phyloP scores from a whole-genome alignment of 2,113 vertebrate genomes.

The Microtus richardsoni region DNA sequence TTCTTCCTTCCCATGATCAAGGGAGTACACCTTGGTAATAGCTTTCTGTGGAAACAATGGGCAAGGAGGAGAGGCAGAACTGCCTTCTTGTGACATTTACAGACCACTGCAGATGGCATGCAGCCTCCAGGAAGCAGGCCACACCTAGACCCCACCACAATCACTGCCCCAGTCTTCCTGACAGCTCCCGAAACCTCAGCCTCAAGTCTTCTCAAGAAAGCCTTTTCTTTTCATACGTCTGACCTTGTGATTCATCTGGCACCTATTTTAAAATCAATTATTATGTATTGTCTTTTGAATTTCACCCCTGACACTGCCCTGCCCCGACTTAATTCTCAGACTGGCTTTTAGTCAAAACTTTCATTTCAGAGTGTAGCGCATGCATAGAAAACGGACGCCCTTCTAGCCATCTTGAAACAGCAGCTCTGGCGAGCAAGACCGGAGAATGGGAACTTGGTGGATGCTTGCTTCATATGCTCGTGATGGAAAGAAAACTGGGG shows the following conservation, averaged over 20 bases:
- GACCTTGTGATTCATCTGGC: constrained; percentile 84
- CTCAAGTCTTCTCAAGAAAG: constrained; percentile 70
- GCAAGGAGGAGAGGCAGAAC: background rate
- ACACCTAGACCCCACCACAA: background rate
- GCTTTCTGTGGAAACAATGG: background rate
- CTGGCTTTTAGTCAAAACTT: constrained; percentile 88
- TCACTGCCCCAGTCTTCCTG: background rate
- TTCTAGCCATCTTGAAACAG: constrained; percentile 74
- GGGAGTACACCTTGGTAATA: background rate
- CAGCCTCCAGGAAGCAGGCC: background rate
- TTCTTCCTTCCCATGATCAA: background rate
- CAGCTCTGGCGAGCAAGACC: constrained; percentile 59
- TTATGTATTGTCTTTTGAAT: constrained; percentile 87
- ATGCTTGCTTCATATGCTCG: background rate
- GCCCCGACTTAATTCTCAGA: constrained; percentile 85
- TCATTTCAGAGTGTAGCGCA: constrained; percentile 81
- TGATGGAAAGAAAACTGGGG: background rate
- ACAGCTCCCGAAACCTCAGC: constrained; percentile 4
- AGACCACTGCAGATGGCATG: background rate
- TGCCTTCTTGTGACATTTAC: background rate
- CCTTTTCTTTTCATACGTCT: constrained; percentile 72
- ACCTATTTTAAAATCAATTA: constrained; percentile 87
- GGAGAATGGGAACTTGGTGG: background rate
- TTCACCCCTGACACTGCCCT: constrained; percentile 84
- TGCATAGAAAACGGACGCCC: constrained; percentile 76